Evolutionary conservation across 2,113 vertebrate species (phyloP).

Genomic region (Hepsetus odoe): DNA sequence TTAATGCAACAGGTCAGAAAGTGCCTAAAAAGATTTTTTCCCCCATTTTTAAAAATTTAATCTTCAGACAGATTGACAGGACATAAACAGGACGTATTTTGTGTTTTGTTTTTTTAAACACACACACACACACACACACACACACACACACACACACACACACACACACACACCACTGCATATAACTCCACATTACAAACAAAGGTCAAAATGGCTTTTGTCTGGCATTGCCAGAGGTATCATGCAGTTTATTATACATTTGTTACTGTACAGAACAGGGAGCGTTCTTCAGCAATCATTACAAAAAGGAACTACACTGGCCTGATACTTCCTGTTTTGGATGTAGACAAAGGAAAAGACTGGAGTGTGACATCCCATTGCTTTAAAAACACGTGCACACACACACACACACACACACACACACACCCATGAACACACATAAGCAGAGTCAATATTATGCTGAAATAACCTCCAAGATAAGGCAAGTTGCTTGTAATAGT

Average conservation of each 20-base stretch:
- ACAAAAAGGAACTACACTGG: conserved; percentile 34
- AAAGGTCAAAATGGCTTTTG: neutral
- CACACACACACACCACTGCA: no score
- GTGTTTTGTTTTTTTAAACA: no score
- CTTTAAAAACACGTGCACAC: conserved; percentile 10
- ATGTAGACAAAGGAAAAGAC: conserved; percentile 17
- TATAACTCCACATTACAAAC: neutral
- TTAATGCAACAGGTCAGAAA: no score
- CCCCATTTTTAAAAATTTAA: no score
- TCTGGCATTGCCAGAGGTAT: neutral
- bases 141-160: no score
- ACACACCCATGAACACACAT: neutral
- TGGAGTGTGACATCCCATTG: conserved; percentile 5
- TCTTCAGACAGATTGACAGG: no score
- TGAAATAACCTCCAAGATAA: conserved; percentile 4
- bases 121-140: no score
- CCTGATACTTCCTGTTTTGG: conserved; percentile 45
- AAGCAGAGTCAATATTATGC: neutral
- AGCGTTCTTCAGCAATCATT: conserved; percentile 17
- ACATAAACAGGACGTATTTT: no score
- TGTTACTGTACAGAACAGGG: neutral
- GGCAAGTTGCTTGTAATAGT: neutral
- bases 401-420: neutral
- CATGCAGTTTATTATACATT: neutral
- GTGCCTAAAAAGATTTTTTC: no score